Base-by-base conservation (phyloP, 1,140 invertebrate species). In the Euura saliciscinereae region DNA sequence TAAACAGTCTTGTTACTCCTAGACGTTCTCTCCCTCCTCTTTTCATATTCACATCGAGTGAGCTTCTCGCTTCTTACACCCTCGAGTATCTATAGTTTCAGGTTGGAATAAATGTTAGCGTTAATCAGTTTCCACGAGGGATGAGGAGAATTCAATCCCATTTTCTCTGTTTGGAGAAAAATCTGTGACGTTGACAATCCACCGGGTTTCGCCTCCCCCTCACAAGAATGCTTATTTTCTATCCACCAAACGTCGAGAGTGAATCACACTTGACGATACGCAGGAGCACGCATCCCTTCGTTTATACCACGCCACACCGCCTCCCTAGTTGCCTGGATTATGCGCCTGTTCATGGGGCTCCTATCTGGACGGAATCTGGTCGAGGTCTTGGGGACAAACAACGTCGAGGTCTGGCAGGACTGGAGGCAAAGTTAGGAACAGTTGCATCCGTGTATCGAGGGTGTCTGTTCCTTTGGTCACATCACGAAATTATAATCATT, bases 1-100 rank as follows among this genome's bases (percentile, higher is more conserved):
- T 78, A 78, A 78, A 78, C 74, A 77, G 73, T 73, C 68, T 65
- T 28, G 28, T 28, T 28, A 28, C 28, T 28, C 28, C 28, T 28
- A 28, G 28, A 28, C 28, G 28, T 28, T 28, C 28, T 28, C 28
- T 28, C 28, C 28, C 28, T 28, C 28, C 0, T 28, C 28, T 28
- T 28, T 28, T 28, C 28, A 28, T 28, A 28, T 28, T 28, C 28
- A 28, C 28, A 28, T 28, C 28, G 0, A 28, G 28, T 28, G 28
- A 28, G 28, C 28, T 28, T 28, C 28, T n/a, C n/a, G n/a, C n/a
- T n/a, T n/a, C n/a, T n/a, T n/a, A 28, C 28, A 28, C 28, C 28
- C 28, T 28, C 28, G 28, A 28, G 28, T 28, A 28, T 28, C 28
- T 28, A 28, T 28, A 28, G 28, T 28, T 28, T 28, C 28, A 28